A percentile compares a stretch with the other conserved stretches of the same genome.
Conservation (phyloP, 2,888 invertebrate genomes). For the Athrips mouffetella region DNA sequence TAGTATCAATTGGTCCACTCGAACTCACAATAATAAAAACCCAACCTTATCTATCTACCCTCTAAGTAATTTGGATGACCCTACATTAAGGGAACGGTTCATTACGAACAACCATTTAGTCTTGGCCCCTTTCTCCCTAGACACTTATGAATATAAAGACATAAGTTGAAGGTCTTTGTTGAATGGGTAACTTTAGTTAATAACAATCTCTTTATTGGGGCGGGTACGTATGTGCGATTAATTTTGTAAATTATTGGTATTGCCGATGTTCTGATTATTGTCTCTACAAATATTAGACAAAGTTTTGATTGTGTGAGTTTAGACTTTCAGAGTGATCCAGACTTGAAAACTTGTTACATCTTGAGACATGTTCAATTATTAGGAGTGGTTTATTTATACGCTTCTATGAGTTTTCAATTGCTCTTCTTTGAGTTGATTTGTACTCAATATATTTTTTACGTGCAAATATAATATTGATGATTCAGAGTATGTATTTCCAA, state of each 20-base stretch:
- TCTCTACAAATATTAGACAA: not conserved
- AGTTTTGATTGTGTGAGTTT: not conserved
- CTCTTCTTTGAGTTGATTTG: no score
- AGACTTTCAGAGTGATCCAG: no score
- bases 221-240: conserved; percentile 21
- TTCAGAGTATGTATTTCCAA: no score
- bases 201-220: conserved; percentile 30
- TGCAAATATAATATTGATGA: no score
- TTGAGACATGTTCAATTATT: not conserved
- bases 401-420: not conserved
- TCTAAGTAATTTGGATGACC: conserved; percentile 66
- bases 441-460: no score
- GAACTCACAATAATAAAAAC: conserved; percentile 68
- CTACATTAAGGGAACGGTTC: conserved; percentile 56
- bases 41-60: conserved; percentile 66
- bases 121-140: conserved; percentile 34
- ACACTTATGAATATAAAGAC: conserved; percentile 30
- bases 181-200: conserved; percentile 33
- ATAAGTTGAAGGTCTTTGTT: conserved; percentile 24
- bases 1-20: conserved; percentile 50
- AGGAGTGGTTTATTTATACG: not conserved
- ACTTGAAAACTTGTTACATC: not conserved
- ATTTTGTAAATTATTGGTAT: conserved; percentile 18
- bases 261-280: conserved; percentile 2
- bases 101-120: conserved; percentile 57